phyloP scores from a whole-genome alignment of 2,797 vertebrate genomes.

The Setipinna tenuifilis region DNA sequence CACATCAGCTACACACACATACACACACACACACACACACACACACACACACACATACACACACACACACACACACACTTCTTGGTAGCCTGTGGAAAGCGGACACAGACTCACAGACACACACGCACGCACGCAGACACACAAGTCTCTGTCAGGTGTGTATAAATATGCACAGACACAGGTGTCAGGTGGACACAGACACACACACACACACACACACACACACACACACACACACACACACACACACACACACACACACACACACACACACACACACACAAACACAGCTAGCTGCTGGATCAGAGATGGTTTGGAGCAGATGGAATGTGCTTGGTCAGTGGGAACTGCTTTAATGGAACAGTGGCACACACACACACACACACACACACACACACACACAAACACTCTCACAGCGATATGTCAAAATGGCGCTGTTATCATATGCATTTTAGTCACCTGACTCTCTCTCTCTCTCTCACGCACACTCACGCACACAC shows the following conservation, averaged over 20 bases:
- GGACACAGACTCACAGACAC: not conserved
- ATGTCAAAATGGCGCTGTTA: conserved; percentile 2
- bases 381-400: conserved; percentile 2
- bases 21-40: not conserved
- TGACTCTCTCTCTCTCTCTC: too few relatives aligned
- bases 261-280: too few relatives aligned
- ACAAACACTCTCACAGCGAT: not conserved
- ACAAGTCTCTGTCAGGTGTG: too few relatives aligned
- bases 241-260: too few relatives aligned
- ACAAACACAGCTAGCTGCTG: not conserved
- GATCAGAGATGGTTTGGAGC: not conserved
- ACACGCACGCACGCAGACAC: not conserved
- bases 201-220: too few relatives aligned
- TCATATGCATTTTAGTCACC: not conserved
- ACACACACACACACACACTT: not conserved
- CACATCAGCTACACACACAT: not conserved
- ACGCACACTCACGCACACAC: not conserved
- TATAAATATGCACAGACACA: too few relatives aligned
- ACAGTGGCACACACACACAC: not conserved
- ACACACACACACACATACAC: not conserved
- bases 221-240: too few relatives aligned
- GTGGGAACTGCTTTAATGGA: conserved; percentile 20
- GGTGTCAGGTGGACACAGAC: too few relatives aligned
- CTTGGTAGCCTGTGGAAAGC: not conserved
- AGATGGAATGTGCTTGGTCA: conserved; percentile 21